Conservation (phyloP, 2,888 invertebrate genomes). For the Euspilapteryx auroguttella region DNA sequence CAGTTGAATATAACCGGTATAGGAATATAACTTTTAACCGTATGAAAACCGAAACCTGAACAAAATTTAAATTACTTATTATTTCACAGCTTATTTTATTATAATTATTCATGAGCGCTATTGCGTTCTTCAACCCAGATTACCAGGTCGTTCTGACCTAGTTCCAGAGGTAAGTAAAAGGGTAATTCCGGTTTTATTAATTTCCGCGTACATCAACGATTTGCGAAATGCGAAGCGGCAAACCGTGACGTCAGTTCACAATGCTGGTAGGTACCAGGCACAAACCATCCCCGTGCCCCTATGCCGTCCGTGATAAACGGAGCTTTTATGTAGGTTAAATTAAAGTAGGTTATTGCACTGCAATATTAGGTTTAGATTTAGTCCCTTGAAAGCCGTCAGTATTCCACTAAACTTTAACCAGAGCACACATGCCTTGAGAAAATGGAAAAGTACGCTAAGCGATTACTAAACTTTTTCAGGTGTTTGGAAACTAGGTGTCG, state of each 20-base stretch:
- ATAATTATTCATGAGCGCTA: too few species aligned
- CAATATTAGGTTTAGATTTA: conserved; percentile 23
- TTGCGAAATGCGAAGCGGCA: conserved; percentile 29
- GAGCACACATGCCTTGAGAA: conserved; percentile 21
- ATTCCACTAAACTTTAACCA: conserved; percentile 18
- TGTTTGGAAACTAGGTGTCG: too few species aligned
- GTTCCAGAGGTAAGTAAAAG: conserved; percentile 28
- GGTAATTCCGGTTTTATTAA: conserved; percentile 32
- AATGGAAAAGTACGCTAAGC: too few species aligned
- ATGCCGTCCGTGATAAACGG: too few species aligned
- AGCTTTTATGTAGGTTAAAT: conserved; percentile 57
- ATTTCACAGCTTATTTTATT: conserved; percentile 9
- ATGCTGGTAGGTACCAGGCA: conserved; percentile 55
- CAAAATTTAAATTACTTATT: too few species aligned
- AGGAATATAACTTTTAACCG: too few species aligned
- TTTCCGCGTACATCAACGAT: conserved; percentile 38
- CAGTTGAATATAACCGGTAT: too few species aligned
- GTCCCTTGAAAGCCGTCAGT: conserved; percentile 19
- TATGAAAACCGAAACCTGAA: too few species aligned
- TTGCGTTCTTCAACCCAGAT: conserved; percentile 31
- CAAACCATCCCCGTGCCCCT: too few species aligned
- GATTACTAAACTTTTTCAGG: too few species aligned
- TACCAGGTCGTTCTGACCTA: conserved; percentile 21
- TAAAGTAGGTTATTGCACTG: conserved; percentile 60
- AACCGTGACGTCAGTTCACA: conserved; percentile 37